These are phyloP conservation scores for Megaceryle torquata DNA, from an alignment of 2,113 vertebrate species.

Conservation along the genomic window DNA sequence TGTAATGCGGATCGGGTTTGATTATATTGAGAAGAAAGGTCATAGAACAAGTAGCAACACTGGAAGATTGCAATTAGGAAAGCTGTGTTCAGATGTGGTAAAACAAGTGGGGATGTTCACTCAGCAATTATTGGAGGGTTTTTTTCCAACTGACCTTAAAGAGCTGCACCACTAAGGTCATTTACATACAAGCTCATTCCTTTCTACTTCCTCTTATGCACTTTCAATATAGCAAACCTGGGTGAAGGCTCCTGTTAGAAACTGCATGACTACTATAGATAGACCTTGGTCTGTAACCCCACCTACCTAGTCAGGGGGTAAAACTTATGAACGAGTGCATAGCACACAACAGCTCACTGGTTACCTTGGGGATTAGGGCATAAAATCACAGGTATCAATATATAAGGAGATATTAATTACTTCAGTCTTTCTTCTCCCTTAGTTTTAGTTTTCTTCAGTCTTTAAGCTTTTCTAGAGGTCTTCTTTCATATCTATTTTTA, in stretches of 20 bases:
- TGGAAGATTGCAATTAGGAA: not conserved
- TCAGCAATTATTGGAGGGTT: not conserved
- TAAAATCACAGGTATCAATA: not conserved
- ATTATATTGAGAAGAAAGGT: not conserved
- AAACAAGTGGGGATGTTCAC: not conserved
- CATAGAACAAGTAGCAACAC: not conserved
- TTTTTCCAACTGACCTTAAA: not conserved
- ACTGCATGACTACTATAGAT: not conserved
- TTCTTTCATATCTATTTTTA: not conserved
- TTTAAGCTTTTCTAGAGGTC: not conserved
- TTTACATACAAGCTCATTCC: not conserved
- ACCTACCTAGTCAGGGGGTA: not conserved
- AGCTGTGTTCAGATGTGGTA: not conserved
- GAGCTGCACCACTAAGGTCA: not conserved
- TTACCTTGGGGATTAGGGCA: not conserved
- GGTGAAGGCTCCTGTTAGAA: not conserved
- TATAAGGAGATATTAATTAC: not conserved
- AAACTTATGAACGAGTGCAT: not conserved
- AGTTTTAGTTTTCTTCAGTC: not conserved
- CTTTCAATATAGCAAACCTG: not conserved
- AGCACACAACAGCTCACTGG: not conserved
- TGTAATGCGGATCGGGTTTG: not conserved
- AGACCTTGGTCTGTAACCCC: not conserved
- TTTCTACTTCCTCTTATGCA: fast-evolving
- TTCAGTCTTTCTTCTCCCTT: not conserved